Evolutionary conservation across 2,113 vertebrate species (phyloP).

Genomic region (Ifrita kowaldi): DNA sequence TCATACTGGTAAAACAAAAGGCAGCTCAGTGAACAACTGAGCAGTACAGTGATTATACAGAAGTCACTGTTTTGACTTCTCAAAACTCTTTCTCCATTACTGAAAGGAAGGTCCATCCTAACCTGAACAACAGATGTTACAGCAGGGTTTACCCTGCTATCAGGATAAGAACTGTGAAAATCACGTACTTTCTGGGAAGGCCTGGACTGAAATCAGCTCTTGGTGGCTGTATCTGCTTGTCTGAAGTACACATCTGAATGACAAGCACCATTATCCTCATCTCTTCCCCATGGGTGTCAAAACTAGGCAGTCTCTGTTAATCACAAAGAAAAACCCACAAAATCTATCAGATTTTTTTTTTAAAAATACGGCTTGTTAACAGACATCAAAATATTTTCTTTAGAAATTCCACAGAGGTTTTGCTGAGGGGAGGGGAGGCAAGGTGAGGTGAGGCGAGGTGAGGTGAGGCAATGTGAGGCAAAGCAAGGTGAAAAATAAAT

Average conservation of each 20-base stretch:
- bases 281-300: not conserved
- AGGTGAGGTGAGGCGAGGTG: not conserved
- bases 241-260: not conserved
- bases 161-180: not conserved
- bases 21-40: not conserved
- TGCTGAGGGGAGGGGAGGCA: not conserved
- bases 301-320: not conserved
- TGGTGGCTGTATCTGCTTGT: not conserved
- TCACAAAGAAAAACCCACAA: not conserved
- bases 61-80: not conserved
- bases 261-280: not conserved
- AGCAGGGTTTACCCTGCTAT: not conserved
- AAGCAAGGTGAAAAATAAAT: no score
- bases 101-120: not conserved
- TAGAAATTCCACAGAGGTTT: not conserved
- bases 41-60: not conserved
- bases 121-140: not conserved
- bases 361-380: not conserved
- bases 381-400: not conserved
- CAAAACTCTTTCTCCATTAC: not conserved
- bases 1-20: not conserved
- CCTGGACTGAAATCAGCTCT: not conserved
- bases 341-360: not conserved
- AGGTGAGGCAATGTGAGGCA: not conserved
- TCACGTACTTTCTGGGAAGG: not conserved